phyloP scores from a whole-genome alignment of 2,888 invertebrate species.

The Hetaerina titia region DNA sequence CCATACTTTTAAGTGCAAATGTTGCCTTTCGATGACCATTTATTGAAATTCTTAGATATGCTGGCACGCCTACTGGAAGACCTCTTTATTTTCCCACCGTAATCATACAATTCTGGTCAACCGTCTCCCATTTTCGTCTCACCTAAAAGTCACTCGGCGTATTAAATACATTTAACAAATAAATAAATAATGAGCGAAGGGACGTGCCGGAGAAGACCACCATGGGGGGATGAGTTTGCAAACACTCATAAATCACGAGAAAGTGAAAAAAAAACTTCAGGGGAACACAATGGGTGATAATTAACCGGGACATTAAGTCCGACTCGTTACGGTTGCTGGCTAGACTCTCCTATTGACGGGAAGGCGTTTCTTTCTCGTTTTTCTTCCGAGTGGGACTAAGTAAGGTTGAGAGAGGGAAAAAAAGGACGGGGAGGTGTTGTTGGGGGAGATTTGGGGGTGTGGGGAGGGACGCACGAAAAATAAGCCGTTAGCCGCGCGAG shows the following conservation, averaged over 20 bases:
- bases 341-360: not conserved
- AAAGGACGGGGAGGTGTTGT: not conserved
- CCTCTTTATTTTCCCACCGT: too few relatives aligned
- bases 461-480: not conserved
- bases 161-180: too few relatives aligned
- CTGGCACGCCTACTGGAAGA: too few relatives aligned
- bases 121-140: too few relatives aligned
- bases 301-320: conserved; percentile 25
- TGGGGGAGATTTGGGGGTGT: too few relatives aligned
- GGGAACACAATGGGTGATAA: not conserved
- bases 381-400: too few relatives aligned
- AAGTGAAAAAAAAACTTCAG: not conserved
- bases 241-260: not conserved
- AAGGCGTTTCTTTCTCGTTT: not conserved
- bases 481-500: not conserved
- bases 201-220: not conserved
- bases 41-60: too few relatives aligned
- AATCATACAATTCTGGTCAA: too few relatives aligned
- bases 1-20: too few relatives aligned
- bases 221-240: not conserved
- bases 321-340: not conserved
- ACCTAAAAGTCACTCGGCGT: too few relatives aligned
- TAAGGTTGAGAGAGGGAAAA: not conserved
- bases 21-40: too few relatives aligned
- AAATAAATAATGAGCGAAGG: too few relatives aligned